Percentiles rank a stretch among this genome's conserved stretches.
These are phyloP conservation scores for Hydriomena furcata DNA, from an alignment of 2,888 invertebrate species.

Conservation along the genomic window DNA sequence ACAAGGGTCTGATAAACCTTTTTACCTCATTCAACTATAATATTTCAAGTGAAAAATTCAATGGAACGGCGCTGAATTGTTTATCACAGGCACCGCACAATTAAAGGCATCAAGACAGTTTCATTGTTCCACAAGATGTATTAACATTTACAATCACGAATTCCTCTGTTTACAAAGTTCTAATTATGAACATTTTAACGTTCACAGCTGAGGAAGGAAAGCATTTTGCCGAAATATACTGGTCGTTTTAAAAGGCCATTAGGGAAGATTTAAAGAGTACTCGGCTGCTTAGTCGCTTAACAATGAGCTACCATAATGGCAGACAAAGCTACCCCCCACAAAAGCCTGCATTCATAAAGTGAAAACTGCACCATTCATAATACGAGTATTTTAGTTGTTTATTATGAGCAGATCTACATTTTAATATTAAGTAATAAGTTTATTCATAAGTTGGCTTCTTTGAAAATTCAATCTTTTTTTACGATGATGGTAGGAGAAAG, in stretches of 20 bases:
- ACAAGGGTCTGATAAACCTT: background rate
- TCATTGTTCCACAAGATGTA: conserved; percentile 35
- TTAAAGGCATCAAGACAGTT: conserved; percentile 34
- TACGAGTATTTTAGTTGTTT: conserved; percentile 13
- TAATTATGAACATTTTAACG: conserved; percentile 62
- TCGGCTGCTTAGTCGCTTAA: conserved; percentile 65
- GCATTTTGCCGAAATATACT: conserved; percentile 63
- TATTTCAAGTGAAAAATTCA: conserved; percentile 6
- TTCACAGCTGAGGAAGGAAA: conserved; percentile 50
- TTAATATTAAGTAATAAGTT: conserved; percentile 8
- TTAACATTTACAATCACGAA: conserved; percentile 34
- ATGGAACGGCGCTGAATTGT: conserved; percentile 8
- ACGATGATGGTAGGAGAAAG: too few relatives aligned
- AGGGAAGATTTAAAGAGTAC: conserved; percentile 74
- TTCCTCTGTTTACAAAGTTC: conserved; percentile 44
- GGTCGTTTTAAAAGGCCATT: conserved; percentile 74
- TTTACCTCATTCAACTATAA: conserved; percentile 4
- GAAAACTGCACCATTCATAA: conserved; percentile 37
- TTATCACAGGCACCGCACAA: conserved; percentile 29
- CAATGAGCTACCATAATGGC: conserved; percentile 65
- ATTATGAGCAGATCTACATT: conserved; percentile 17
- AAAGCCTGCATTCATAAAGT: conserved; percentile 45
- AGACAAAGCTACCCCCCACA: conserved; percentile 60
- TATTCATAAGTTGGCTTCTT: background rate
- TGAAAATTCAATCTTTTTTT: too few relatives aligned